These are phyloP conservation scores for Pterocles orientalis DNA, from an alignment of 2,113 vertebrate species.

Conservation along the genomic window DNA sequence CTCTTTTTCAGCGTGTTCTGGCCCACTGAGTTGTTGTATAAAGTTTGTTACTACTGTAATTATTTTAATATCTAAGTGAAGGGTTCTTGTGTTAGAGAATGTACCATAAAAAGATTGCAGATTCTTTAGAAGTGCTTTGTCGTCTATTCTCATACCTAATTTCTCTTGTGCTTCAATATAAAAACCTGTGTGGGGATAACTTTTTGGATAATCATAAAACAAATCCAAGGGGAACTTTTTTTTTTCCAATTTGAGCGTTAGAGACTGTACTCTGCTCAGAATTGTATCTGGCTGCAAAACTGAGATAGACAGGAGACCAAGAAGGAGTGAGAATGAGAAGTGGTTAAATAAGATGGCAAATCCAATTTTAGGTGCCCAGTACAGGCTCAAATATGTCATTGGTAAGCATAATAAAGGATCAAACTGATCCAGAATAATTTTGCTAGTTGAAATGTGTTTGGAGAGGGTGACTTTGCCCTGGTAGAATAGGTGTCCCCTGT, in stretches of 20 bases:
- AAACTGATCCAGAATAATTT: background rate
- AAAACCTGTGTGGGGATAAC: background rate
- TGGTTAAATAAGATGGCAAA: background rate
- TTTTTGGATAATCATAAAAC: background rate
- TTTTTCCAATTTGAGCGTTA: background rate
- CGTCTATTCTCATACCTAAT: background rate
- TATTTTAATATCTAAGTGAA: background rate
- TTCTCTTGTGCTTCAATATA: background rate
- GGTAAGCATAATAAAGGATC: background rate
- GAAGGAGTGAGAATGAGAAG: background rate
- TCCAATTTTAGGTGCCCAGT: background rate
- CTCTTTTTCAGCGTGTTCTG: background rate
- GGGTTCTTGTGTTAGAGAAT: background rate
- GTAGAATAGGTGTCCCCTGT: background rate
- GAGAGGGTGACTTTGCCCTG: background rate
- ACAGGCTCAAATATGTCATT: background rate
- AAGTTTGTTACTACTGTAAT: background rate
- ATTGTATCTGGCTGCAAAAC: background rate
- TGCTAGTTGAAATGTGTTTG: background rate
- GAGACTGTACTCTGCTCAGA: background rate
- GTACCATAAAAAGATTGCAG: background rate
- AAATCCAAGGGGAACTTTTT: background rate
- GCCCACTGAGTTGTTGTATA: background rate
- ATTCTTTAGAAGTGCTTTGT: background rate
- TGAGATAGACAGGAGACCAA: background rate